phyloP scores from a whole-genome alignment of 2,113 vertebrate species.

The Hoplias malabaricus region DNA sequence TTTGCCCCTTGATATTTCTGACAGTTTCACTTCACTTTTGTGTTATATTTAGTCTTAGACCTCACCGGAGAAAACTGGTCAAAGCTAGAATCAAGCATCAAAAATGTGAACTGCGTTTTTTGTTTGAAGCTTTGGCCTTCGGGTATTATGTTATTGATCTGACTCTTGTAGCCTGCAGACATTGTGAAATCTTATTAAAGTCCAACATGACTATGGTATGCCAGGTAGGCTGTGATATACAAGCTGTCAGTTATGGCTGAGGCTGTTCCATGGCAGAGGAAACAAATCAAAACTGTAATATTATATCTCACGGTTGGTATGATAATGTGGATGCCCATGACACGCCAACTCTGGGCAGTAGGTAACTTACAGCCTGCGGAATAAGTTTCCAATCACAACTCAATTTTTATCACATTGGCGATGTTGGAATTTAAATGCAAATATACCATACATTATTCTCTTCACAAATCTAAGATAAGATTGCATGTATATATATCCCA shows the following conservation, averaged over 20 bases:
- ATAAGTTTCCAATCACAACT: not conserved
- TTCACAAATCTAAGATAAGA: not conserved
- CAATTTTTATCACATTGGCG: not conserved
- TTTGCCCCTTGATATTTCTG: no score
- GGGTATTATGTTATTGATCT: slow-evolving; percentile 15
- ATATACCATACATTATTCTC: not conserved
- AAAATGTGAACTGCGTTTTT: not conserved
- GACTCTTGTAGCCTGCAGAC: not conserved
- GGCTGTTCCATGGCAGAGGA: not conserved
- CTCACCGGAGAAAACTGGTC: not conserved
- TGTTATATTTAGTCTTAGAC: no score
- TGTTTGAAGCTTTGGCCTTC: not conserved
- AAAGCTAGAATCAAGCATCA: not conserved
- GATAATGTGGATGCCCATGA: not conserved
- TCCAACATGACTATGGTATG: not conserved
- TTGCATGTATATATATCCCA: no score
- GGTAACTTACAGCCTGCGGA: not conserved
- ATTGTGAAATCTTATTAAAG: slow-evolving; percentile 14
- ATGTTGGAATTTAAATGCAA: not conserved
- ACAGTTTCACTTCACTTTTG: no score
- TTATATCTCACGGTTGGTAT: not conserved
- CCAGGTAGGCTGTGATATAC: not conserved
- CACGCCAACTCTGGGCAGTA: not conserved
- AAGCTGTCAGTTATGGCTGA: not conserved
- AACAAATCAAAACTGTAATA: not conserved